Evolutionary conservation across 2,888 invertebrate species (phyloP).

Genomic region (Sphecodes monilicornis): DNA sequence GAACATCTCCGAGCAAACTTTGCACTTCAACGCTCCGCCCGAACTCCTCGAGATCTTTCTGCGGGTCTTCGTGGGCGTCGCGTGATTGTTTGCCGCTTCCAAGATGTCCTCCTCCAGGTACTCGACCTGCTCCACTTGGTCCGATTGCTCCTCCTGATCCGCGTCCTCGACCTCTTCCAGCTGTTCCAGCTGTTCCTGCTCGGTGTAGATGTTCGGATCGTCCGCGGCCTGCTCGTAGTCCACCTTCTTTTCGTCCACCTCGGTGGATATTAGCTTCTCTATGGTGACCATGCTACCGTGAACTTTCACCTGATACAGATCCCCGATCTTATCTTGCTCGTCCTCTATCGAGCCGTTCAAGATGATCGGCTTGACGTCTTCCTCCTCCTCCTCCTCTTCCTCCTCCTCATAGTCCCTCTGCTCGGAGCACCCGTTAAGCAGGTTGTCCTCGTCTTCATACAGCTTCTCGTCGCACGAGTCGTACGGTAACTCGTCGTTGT

Average conservation of each 20-base stretch:
- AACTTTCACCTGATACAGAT: conserved; percentile 79
- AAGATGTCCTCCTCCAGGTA: conserved; percentile 65
- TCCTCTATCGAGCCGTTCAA: conserved; percentile 61
- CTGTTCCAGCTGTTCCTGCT: conserved; percentile 31
- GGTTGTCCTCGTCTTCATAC: conserved; percentile 50
- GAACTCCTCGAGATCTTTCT: conserved; percentile 36
- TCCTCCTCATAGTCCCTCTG: conserved; percentile 49
- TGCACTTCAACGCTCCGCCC: conserved; percentile 75
- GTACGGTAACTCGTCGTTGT: conserved; percentile 54
- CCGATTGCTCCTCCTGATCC: conserved; percentile 32
- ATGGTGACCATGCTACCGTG: conserved; percentile 77
- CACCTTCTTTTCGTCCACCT: conserved; percentile 22
- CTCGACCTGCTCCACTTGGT: conserved; percentile 52
- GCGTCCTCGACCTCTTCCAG: conserved; percentile 5
- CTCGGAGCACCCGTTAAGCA: conserved; percentile 45
- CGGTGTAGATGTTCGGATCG: conserved; percentile 35
- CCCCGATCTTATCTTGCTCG: conserved; percentile 59
- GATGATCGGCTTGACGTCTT: conserved; percentile 67
- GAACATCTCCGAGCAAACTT: conserved; percentile 79
- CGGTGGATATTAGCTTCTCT: conserved; percentile 70
- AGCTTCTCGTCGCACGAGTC: conserved; percentile 63
- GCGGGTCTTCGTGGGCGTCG: conserved; percentile 28
- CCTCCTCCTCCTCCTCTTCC: conserved; percentile 45
- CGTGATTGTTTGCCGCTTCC: conserved; percentile 36
- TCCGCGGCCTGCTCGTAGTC: conserved; percentile 41